Conservation (phyloP, 2,797 vertebrate genomes). For the Forpus xanthops region DNA sequence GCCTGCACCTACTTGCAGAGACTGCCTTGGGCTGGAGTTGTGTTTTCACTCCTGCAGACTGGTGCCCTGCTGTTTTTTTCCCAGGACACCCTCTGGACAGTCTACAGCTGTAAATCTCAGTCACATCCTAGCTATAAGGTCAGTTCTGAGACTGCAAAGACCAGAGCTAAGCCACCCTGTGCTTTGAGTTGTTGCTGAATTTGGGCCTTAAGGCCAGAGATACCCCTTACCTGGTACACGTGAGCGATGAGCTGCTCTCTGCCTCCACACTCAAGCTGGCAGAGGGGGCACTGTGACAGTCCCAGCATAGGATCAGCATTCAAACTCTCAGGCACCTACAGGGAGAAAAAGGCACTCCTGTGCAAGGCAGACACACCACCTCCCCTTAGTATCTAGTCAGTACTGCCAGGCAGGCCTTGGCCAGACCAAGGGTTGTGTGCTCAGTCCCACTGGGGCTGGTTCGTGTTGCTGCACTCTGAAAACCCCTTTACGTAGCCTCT, state of each 20-base stretch:
- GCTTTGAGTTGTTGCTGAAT: background rate
- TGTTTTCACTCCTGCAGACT: background rate
- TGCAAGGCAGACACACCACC: background rate
- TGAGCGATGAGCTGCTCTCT: constrained; percentile 93
- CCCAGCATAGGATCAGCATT: constrained; percentile 69
- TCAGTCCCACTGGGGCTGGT: background rate
- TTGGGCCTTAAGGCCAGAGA: background rate
- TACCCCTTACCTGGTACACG: constrained; percentile 88
- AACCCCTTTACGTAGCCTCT: background rate
- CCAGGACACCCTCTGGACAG: background rate
- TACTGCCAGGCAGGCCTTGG: background rate
- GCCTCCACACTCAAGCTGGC: constrained; percentile 90
- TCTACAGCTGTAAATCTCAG: background rate
- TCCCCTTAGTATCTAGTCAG: background rate
- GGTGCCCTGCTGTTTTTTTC: background rate
- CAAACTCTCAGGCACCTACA: constrained; percentile 64
- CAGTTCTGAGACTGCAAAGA: background rate
- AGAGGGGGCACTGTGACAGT: constrained; percentile 89
- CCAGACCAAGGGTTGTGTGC: background rate
- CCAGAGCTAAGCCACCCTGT: background rate
- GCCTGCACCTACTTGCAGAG: background rate
- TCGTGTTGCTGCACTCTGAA: background rate
- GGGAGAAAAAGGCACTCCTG: constrained; percentile 1
- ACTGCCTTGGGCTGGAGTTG: background rate
- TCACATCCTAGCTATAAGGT: background rate